Evolutionary conservation across 2,113 vertebrate species (phyloP).

Genomic region (Ginglymostoma cirratum): DNA sequence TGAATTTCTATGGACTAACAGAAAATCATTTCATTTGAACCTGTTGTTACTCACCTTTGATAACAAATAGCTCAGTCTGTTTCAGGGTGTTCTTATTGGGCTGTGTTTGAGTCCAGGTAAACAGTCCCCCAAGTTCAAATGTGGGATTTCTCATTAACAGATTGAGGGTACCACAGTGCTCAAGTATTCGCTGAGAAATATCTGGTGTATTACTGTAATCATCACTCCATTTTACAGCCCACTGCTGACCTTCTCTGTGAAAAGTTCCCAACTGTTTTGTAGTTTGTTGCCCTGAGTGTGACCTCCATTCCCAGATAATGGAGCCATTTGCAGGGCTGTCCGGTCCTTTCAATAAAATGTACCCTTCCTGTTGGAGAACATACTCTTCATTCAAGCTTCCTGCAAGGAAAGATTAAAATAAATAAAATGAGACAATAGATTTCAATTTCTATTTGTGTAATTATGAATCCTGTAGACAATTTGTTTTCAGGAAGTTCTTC

Average conservation of each 20-base stretch:
- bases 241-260: not conserved
- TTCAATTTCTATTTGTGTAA: not conserved
- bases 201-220: not conserved
- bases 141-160: not conserved
- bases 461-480: not conserved
- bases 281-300: not conserved
- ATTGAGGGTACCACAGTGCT: not conserved
- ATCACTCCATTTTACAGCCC: not conserved
- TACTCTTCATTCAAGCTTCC: not conserved
- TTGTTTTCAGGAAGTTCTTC: not conserved
- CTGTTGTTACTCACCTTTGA: conserved; percentile 22
- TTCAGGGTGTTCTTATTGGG: not conserved
- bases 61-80: not conserved
- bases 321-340: not conserved
- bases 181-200: not conserved
- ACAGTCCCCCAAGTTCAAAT: conserved; percentile 8
- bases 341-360: not conserved
- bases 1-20: not conserved
- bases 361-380: not conserved
- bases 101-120: not conserved
- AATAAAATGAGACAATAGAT: not conserved
- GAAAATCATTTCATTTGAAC: not conserved
- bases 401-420: not conserved
- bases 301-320: not conserved
- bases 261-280: not conserved